Evolutionary conservation across 2,888 invertebrate species (phyloP).

Genomic region (Eulithis testata): DNA sequence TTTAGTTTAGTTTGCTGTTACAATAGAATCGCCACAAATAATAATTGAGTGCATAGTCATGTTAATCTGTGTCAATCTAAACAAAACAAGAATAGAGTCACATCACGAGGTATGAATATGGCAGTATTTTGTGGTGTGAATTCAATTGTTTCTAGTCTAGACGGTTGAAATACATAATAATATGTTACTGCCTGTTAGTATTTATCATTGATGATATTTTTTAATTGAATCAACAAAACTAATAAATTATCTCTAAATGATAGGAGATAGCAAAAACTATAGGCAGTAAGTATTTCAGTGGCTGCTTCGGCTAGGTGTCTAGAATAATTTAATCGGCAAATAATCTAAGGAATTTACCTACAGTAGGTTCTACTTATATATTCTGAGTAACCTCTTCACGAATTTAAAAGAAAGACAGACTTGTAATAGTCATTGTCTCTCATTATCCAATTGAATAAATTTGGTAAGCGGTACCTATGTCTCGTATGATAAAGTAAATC

Average conservation of each 20-base stretch:
- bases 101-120: constrained; percentile 44
- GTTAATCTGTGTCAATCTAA: constrained; percentile 62
- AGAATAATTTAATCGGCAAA: too few relatives aligned
- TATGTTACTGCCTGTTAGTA: too few relatives aligned
- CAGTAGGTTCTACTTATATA: too few relatives aligned
- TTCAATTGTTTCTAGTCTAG: constrained; percentile 5
- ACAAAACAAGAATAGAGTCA: constrained; percentile 56
- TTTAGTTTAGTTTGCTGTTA: too few relatives aligned
- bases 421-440: constrained; percentile 38
- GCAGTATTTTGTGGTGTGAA: constrained; percentile 11
- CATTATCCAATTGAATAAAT: constrained; percentile 70
- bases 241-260: too few relatives aligned
- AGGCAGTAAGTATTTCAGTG: too few relatives aligned
- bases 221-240: too few relatives aligned
- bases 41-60: constrained; percentile 47
- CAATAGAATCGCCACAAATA: too few relatives aligned
- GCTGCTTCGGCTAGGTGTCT: too few relatives aligned
- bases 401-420: constrained; percentile 41
- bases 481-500: constrained; percentile 47
- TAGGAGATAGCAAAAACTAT: too few relatives aligned
- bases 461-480: constrained; percentile 50
- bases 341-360: too few relatives aligned
- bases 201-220: too few relatives aligned
- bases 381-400: constrained; percentile 1
- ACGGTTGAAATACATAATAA: background rate